Evolutionary conservation across 1,140 invertebrate species (phyloP), one percentile per base, ranked within the genome.

Genomic region (Holcopasites calliopsidis): DNA sequence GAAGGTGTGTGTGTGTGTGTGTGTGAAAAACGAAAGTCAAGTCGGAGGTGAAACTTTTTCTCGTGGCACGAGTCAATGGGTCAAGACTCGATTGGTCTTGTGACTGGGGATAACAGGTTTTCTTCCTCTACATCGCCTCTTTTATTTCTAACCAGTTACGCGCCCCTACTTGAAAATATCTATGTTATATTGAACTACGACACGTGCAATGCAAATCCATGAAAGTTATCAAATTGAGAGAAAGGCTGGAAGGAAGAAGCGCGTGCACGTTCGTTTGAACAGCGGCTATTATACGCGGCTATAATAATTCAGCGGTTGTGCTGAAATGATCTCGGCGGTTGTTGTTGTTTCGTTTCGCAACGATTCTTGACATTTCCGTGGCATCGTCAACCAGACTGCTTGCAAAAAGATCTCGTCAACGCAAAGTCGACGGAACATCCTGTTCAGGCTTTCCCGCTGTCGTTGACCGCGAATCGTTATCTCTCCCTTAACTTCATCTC

Each of bases 341-440:
- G 61, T 47, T 42, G 79, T 73, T 73, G 61, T 81, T 69, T 57
- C 54, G 71, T 89, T 88, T 84, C 87, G 80, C 85, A 89, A 89
- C 79, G 61, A 57, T 68, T 70, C 83, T 81, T 89, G 87, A 88
- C 88, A 88, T 89, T 89, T 87, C 87, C 87, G 82, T 87, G 70
- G 77, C 76, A n/a, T 3, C 6, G 44, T n/a, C 16, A n/a, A n/a
- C 10, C 4, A 38, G 10, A 38, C 35, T 38, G 35, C 10, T 47
- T 10, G 60, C 42, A 3, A 26, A 2, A 47, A 64, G 18, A n/a
- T n/a, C 28, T 64, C 18, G 16, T 64, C 60, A 44, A 62, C 42
- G 44, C 60, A 62, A 44, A 62, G 60, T 10, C 40, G 26, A 62
- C 60, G 60, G 49, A 64, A 64, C 42, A 64, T 64, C 42, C 60